Evolutionary conservation across 2,888 invertebrate species (phyloP).

Genomic region (Galerucella pusilla): DNA sequence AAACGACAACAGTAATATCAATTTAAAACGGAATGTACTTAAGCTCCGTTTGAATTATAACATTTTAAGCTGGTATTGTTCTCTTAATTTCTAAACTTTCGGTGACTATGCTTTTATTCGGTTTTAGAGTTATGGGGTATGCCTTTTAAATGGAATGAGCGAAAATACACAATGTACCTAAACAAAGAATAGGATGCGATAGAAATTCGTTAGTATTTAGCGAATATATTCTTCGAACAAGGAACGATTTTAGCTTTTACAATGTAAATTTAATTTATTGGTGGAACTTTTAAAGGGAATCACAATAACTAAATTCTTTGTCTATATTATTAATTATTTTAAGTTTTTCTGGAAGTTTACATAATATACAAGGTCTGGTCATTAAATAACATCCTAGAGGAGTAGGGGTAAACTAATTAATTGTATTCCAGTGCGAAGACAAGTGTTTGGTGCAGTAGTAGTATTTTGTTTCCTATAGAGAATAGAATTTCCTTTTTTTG

Average conservation of each 20-base stretch:
- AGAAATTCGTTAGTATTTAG: conserved; percentile 30
- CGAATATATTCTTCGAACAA: conserved; percentile 14
- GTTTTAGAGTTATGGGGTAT: conserved; percentile 20
- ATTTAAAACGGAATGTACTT: conserved; percentile 35
- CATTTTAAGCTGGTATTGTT: conserved; percentile 31
- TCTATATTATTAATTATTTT: not conserved
- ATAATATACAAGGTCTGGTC: too few relatives aligned
- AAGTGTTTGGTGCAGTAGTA: too few relatives aligned
- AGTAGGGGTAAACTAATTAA: too few relatives aligned
- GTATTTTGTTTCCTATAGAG: too few relatives aligned
- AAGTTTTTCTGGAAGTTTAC: too few relatives aligned
- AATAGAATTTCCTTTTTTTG: too few relatives aligned
- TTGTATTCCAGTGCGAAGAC: too few relatives aligned
- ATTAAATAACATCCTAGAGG: too few relatives aligned
- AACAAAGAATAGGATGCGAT: conserved; percentile 21
- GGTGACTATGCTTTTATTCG: conserved; percentile 26
- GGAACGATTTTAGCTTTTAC: conserved; percentile 12
- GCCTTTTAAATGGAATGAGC: conserved; percentile 25
- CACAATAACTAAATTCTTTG: conserved; percentile 1
- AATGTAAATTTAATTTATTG: conserved; percentile 10
- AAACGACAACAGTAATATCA: conserved; percentile 33
- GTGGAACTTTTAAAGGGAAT: not conserved
- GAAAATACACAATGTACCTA: conserved; percentile 9
- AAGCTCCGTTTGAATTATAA: conserved; percentile 28
- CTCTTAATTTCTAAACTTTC: conserved; percentile 34